phyloP scores from a whole-genome alignment of 2,797 vertebrate genomes.

The Sebastes wilsoni region DNA sequence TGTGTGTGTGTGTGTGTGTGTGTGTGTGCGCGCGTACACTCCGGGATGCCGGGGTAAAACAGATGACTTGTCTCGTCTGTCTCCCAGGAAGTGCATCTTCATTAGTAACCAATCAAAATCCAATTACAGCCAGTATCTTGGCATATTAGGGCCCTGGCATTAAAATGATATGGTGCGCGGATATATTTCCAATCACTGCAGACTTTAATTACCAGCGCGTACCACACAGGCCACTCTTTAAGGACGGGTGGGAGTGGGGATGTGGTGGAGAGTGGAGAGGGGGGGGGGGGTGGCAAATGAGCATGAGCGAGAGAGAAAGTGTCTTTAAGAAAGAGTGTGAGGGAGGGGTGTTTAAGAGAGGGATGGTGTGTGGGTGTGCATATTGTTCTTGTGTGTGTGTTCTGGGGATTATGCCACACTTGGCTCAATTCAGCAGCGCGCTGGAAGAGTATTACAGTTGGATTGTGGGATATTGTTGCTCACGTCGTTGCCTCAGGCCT shows the following conservation, averaged over 20 bases:
- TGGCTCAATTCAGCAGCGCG: constrained; percentile 37
- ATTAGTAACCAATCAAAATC: constrained; percentile 88
- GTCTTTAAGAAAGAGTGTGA: not conserved
- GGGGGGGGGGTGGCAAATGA: constrained; percentile 29
- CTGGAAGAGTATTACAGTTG: constrained; percentile 8
- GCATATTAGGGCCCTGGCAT: constrained; percentile 80
- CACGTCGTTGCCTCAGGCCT: constrained; percentile 44
- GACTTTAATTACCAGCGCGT: constrained; percentile 80
- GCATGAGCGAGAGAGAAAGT: constrained; percentile 14
- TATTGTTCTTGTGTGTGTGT: constrained; percentile 2
- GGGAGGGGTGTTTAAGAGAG: not conserved
- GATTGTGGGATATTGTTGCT: constrained; percentile 35
- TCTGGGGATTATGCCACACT: constrained; percentile 25
- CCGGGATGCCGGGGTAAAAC: constrained; percentile 60
- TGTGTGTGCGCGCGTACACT: not conserved
- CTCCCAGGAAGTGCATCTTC: constrained; percentile 83
- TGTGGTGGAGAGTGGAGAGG: not conserved
- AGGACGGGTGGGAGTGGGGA: constrained; percentile 4
- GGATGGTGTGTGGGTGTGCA: not conserved
- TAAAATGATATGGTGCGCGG: constrained; percentile 79
- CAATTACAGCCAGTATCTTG: constrained; percentile 83
- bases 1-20: constrained; percentile 17
- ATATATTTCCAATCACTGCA: constrained; percentile 83
- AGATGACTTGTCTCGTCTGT: constrained; percentile 80
- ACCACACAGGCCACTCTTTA: constrained; percentile 56